phyloP scores from a whole-genome alignment of 1,140 invertebrate genomes.

The Procambarus virginalis region DNA sequence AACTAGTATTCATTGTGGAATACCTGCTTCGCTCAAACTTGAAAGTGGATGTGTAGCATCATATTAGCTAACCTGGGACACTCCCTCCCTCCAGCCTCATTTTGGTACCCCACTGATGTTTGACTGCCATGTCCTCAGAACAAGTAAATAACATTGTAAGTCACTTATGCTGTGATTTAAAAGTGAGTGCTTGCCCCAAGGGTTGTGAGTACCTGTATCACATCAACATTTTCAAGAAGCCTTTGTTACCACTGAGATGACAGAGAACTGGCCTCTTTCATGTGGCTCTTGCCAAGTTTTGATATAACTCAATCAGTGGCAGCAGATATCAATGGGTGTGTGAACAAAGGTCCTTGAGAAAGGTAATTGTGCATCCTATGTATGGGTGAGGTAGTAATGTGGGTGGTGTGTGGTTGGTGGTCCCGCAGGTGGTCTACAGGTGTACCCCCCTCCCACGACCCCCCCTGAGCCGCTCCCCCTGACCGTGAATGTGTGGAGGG shows the following conservation, averaged over 20 bases:
- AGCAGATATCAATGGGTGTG: background rate
- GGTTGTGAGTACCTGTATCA: slow-evolving; percentile 5
- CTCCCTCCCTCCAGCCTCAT: slow-evolving; percentile 22
- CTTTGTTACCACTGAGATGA: slow-evolving; percentile 27
- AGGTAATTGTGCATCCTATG: slow-evolving; percentile 25
- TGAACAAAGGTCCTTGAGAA: slow-evolving; percentile 23
- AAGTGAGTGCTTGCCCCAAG: slow-evolving; percentile 33
- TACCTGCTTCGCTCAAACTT: background rate
- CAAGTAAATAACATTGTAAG: background rate
- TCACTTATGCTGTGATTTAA: background rate
- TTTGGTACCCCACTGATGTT: background rate
- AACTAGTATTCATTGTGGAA: background rate
- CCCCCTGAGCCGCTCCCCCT: slow-evolving; percentile 86
- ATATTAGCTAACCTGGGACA: slow-evolving; percentile 24
- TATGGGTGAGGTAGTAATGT: slow-evolving; percentile 63
- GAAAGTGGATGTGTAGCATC: slow-evolving; percentile 10
- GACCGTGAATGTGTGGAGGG: slow-evolving; percentile 77
- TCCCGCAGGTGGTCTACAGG: slow-evolving; percentile 81
- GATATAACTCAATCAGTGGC: background rate
- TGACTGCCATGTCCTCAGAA: background rate
- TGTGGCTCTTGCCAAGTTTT: background rate
- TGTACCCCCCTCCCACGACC: slow-evolving; percentile 86
- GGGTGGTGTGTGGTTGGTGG: slow-evolving; percentile 67
- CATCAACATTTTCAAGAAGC: slow-evolving; percentile 13
- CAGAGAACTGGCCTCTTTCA: background rate